Evolutionary conservation across 2,113 vertebrate genomes (phyloP).

Genomic region (Oryzias curvinotus): DNA sequence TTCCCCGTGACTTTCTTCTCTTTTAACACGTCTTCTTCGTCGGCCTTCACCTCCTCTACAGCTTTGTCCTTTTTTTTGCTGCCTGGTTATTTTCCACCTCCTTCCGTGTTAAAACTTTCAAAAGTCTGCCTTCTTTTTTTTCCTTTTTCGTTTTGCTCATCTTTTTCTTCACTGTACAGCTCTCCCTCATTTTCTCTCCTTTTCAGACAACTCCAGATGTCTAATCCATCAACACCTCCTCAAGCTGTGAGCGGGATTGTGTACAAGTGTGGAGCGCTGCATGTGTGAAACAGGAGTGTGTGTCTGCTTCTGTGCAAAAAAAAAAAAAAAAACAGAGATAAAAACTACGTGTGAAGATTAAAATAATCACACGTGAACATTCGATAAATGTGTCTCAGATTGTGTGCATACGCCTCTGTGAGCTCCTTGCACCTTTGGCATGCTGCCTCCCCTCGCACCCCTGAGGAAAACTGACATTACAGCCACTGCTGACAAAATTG

Average conservation of each 20-base stretch:
- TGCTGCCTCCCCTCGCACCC: conserved; percentile 71
- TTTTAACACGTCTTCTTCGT: conserved; percentile 43
- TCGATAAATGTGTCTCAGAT: conserved; percentile 55
- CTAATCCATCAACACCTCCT: conserved; percentile 82
- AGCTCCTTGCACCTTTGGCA: conserved; percentile 67
- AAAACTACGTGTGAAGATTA: conserved; percentile 57
- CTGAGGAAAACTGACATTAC: conserved; percentile 56
- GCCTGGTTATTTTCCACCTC: conserved; percentile 33
- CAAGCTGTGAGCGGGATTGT: conserved; percentile 71
- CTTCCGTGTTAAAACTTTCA: conserved; percentile 54
- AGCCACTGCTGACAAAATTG: conserved; percentile 66
- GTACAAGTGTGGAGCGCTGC: conserved; percentile 40
- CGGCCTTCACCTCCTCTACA: conserved; percentile 41
- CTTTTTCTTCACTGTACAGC: conserved; percentile 46
- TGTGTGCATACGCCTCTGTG: conserved; percentile 60
- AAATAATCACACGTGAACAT: conserved; percentile 40
- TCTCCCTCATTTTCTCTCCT: conserved; percentile 68
- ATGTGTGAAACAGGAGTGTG: conserved; percentile 33
- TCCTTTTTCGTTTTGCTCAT: conserved; percentile 22
- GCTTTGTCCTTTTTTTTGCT: conserved; percentile 27
- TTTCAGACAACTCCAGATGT: conserved; percentile 80
- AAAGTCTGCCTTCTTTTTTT: conserved; percentile 35
- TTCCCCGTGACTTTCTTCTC: conserved; percentile 40
- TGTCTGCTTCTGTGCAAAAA: conserved; percentile 27
- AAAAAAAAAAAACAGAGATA: conserved; percentile 12